Base-by-base conservation (phyloP, 2,113 vertebrate species). In the Paramisgurnus dabryanus region DNA sequence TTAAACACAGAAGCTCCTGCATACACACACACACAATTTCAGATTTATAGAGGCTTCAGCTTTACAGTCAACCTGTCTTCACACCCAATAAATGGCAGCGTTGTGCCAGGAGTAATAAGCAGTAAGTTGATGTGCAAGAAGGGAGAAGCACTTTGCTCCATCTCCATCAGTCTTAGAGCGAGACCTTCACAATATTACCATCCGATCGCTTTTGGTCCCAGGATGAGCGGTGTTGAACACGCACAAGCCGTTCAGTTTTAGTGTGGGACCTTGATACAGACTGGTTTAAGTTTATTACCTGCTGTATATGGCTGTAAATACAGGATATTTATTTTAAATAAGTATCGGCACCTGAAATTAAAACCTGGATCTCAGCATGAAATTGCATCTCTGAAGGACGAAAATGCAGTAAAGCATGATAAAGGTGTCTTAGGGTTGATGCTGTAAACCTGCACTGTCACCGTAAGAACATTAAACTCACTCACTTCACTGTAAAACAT, bases 31-130 rank as follows among this genome's bases (percentile, higher is more conserved):
- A 53, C 17, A 40, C 41, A 34, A 34, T 49, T 50, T 3, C 41
- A 70, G 61, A 85, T 85, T 72, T 82, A 82, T 78, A 74, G 55
- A 78, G 78, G 61, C 53, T 80, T 57, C 45, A 9, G 70, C 53
- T 73, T 83, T 67, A 55, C 61, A 79, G 10, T 79, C 49, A 34
- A 58, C 43, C 70, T 60, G 57, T 50, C 60, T 75, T 53, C 76
- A 63, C 64, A 81, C 66, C 74, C 58, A 78, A 81, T 85, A 80
- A 78, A 78, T 74, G 63, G 58, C 79, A 72, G 72, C 69, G 27
- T 45, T 41, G 45, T 85, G 81, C 77, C 65, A 74, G 41, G 68
- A 41, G 64, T 75, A 78, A 83, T 83, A 78, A 85, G 71, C 67
- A 57, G 53, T 49, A 34, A 57, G 57, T 45, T 81, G 80, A 82